Evolutionary conservation across 2,113 vertebrate genomes (phyloP), one percentile per base, ranked within the genome.

Genomic region (Chionodraco myersi): DNA sequence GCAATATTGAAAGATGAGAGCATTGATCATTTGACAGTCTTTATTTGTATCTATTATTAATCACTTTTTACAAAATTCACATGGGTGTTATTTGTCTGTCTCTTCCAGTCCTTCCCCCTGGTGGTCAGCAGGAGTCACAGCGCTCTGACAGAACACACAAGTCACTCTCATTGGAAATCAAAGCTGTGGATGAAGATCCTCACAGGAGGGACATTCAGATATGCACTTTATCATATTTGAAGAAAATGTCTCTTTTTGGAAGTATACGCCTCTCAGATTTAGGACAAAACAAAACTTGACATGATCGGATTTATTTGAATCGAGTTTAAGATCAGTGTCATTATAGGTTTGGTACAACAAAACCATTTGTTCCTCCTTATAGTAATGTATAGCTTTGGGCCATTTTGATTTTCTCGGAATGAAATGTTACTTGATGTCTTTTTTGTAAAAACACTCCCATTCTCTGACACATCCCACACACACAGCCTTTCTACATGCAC

Each of bases 31-130:
- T 84, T 63, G 60, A 79, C 65, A 80, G 30, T 81, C 72, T 91
- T 92, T 90, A 92, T 90, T 92, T 90, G 91, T 26, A 84, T 86
- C 76, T 86, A 72, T 75, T 75, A 79, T 80, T 85, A 54, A 84
- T 90, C 59, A 75, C 23, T 92, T 88, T 90, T 87, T 90, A 92
- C 89, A 91, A 91, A 91, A 90, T 91, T 89, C 87, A 92, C 89
- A 91, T 70, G 61, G 41, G 11, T 56, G 61, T 71, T 44, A 21
- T 61, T 53, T 64, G 11, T 63, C 12, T 15, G 52, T 77, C 66
- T 84, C n/a, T 61, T 84, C 66, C 77, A 69, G 52, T 78, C 77
- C 26, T 68, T 75, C 9, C 36, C 3, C 67, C 62, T 23, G 62
- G 70, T 66, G 36, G 16, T n/a, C 36, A n/a, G 6, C 8, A 23